These are phyloP conservation scores for Galeopterus variegatus DNA, from an alignment of 2,113 vertebrate species.

Conservation along the genomic window DNA sequence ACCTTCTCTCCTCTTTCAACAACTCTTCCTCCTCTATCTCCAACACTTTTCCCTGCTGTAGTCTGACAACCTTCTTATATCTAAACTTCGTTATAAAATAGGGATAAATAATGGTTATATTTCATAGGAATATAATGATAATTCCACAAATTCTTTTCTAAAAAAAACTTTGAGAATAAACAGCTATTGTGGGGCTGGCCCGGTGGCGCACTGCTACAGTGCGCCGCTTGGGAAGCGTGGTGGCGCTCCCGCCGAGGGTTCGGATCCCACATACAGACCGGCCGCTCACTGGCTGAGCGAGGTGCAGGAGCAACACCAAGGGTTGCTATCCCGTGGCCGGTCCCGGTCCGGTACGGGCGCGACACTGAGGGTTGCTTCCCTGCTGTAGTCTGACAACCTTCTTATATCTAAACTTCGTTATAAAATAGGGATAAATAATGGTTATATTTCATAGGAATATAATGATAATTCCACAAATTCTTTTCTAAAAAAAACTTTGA, in stretches of 20 bases:
- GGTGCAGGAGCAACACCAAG: too few species aligned
- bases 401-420: neutral
- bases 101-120: neutral
- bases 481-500: constrained; percentile 7
- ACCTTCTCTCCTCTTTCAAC: neutral
- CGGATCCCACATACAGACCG: too few species aligned
- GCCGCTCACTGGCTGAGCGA: too few species aligned
- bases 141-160: neutral
- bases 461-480: neutral
- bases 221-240: too few species aligned
- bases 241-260: too few species aligned
- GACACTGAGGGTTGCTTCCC: too few species aligned
- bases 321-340: too few species aligned
- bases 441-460: neutral
- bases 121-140: neutral
- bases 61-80: neutral
- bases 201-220: too few species aligned
- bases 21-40: neutral
- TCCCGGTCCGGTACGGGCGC: too few species aligned
- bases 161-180: neutral
- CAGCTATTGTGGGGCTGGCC: too few species aligned
- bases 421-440: neutral
- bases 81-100: neutral
- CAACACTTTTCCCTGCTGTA: neutral
- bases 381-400: neutral